Evolutionary conservation across 2,888 invertebrate species (phyloP).

Genomic region (Andrena chrysosceles): DNA sequence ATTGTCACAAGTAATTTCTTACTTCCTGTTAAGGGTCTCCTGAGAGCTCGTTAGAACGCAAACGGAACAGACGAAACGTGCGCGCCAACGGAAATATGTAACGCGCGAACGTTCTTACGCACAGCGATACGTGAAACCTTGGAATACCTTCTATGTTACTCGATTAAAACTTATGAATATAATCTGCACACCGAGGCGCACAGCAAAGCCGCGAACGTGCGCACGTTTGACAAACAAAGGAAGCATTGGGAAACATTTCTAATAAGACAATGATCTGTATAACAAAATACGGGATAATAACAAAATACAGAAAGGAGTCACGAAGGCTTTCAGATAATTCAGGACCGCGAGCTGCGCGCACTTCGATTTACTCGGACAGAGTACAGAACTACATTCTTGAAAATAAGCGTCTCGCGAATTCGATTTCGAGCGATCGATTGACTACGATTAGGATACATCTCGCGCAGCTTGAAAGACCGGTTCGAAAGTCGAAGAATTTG

Average conservation of each 20-base stretch:
- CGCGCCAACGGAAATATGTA: conserved; percentile 12
- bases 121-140: conserved; percentile 46
- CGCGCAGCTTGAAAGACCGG: conserved; percentile 35
- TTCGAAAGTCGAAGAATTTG: conserved; percentile 60
- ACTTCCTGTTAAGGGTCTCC: conserved; percentile 50
- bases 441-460: conserved; percentile 22
- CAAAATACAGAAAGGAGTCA: conserved; percentile 1
- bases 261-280: background rate
- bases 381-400: conserved; percentile 25
- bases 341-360: conserved; percentile 27
- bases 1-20: conserved; percentile 61
- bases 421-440: conserved; percentile 42
- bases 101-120: conserved; percentile 23
- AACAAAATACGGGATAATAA: background rate
- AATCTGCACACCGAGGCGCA: conserved; percentile 42
- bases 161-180: conserved; percentile 53
- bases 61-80: conserved; percentile 33
- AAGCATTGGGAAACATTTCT: background rate
- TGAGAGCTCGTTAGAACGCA: conserved; percentile 62
- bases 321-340: conserved; percentile 38
- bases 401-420: conserved; percentile 46
- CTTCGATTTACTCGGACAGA: conserved; percentile 2
- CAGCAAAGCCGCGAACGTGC: conserved; percentile 32
- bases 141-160: conserved; percentile 53
- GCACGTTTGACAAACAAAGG: conserved; percentile 19